Base-by-base conservation (phyloP, 35 echinoderm and acorn worm species). In the Acanthaster planci region DNA sequence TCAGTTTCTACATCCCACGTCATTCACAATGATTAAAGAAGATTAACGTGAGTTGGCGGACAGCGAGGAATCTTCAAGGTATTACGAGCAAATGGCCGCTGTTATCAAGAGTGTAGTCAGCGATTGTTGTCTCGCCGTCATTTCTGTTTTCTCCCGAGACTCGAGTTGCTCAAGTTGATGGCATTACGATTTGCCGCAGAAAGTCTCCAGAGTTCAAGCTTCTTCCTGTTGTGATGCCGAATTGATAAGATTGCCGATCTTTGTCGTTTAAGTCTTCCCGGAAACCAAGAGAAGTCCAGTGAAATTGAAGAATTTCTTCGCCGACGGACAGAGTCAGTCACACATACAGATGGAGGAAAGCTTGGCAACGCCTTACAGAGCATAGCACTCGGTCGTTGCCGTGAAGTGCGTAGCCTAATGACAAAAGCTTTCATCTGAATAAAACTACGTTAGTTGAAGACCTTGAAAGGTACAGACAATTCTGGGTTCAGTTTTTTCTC, bases 191-290 rank as follows among this genome's bases (percentile, higher is more conserved):
- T 72, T 72, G 42, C 30, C 64, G 34, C 64, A 26, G 14, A 72
- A 47, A 72, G 19, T 72, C 64, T 29, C 8, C 42, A 27, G 64
- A 34, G 21, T 72, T 31, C 64, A 72, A 72, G 23, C 64, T 47
- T 8, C 64, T 72, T 72, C 64, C 64, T 72, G 64, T 72, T 72
- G 23, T 72, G 64, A 72, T 72, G 34, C 64, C 34, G 64, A 31
- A 31, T 29, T 9, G 64, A 72, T 72, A 72, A 72, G 26, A 72
- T 60, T 72, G 64, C n/a, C 8, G 7, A 23, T 26, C 26, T 31
- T 29, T 21, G 30, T 29, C 64, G 64, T 72, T 26, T 72, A 34
- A 47, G 64, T 26, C 64, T 72, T 72, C 23, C 26, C 22, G 12
- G 64, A 72, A 72, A 31, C 64, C 15, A 26, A 35, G 23, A 35